phyloP scores from a whole-genome alignment of 2,797 vertebrate species.

The Lagorchestes hirsutus region DNA sequence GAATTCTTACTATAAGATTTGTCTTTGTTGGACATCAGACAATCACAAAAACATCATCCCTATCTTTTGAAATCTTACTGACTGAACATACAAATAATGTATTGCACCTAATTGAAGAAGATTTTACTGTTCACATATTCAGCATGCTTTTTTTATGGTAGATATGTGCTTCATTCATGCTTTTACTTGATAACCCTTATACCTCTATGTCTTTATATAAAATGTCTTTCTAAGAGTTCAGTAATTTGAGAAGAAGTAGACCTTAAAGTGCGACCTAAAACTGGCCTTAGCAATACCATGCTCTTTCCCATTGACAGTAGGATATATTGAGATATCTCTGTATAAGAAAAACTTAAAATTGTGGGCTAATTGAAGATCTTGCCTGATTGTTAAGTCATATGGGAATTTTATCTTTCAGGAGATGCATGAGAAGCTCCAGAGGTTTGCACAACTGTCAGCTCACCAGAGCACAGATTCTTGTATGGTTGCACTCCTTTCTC shows the following conservation, averaged over 20 bases:
- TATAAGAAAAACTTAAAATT: neutral
- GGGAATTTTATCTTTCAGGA: slow-evolving; percentile 83
- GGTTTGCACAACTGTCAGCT: slow-evolving; percentile 87
- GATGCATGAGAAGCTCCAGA: slow-evolving; percentile 91
- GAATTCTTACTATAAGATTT: neutral
- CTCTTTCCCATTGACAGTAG: neutral
- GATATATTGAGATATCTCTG: neutral
- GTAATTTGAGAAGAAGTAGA: neutral
- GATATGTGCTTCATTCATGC: neutral
- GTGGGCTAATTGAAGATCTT: neutral
- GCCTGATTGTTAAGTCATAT: neutral
- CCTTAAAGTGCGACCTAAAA: neutral
- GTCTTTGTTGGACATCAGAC: neutral
- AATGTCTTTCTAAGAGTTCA: neutral
- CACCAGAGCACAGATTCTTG: slow-evolving; percentile 91
- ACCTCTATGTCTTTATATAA: neutral
- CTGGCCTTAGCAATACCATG: neutral
- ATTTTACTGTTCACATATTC: neutral
- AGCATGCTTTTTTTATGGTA: neutral
- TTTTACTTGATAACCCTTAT: neutral
- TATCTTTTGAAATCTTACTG: neutral
- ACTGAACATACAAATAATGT: neutral
- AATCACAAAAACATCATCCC: neutral
- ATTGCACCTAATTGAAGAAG: neutral
- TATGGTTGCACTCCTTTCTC: slow-evolving; percentile 95